phyloP scores from a whole-genome alignment of 2,113 vertebrate genomes.

The Centropus unirufus region DNA sequence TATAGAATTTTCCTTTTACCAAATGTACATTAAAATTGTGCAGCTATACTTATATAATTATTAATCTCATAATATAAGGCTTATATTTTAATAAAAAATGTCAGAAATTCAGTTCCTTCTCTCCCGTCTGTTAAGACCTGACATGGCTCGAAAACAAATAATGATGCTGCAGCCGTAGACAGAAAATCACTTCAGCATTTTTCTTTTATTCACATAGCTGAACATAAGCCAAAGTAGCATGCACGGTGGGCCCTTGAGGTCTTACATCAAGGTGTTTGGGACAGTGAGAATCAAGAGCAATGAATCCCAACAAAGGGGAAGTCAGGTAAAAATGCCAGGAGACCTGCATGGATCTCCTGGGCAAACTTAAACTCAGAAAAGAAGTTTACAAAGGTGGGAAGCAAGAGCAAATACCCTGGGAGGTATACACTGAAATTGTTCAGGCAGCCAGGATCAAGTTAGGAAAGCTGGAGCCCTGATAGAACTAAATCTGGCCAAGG shows the following conservation, averaged over 20 bases:
- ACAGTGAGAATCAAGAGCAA: not conserved
- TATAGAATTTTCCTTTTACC: not conserved
- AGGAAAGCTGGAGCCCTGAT: no score
- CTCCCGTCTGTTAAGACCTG: conserved; percentile 16
- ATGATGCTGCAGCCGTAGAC: not conserved
- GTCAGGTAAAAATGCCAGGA: no score
- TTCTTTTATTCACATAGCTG: not conserved
- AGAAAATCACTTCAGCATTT: conserved; percentile 21
- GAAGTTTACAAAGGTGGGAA: no score
- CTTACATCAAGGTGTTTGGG: not conserved
- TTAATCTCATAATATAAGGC: not conserved
- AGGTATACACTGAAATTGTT: no score
- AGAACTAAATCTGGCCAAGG: no score
- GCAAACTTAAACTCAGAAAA: no score
- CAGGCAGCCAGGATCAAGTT: no score
- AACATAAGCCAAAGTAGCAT: not conserved
- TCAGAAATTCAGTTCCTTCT: conserved; percentile 9
- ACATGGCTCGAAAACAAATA: conserved; percentile 4
- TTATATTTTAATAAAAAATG: conserved; percentile 9
- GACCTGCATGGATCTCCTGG: no score
- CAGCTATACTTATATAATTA: not conserved
- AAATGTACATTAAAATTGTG: not conserved
- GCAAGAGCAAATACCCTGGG: no score
- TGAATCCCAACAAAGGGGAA: no score
- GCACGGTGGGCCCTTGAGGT: not conserved